Evolutionary conservation across 2,797 vertebrate species (phyloP).

Genomic region (Melanotaenia parkinsoni): DNA sequence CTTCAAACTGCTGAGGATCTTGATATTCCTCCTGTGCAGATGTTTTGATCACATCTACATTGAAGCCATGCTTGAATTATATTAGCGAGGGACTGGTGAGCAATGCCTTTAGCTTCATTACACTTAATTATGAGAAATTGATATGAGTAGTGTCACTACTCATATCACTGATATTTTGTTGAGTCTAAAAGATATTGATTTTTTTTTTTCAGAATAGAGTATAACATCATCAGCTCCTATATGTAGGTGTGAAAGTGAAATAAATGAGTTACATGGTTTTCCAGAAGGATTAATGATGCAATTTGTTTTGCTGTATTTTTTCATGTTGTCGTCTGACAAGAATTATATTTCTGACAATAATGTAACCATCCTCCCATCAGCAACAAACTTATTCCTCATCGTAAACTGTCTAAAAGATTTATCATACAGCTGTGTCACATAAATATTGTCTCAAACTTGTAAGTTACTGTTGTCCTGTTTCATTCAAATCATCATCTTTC

Average conservation of each 20-base stretch:
- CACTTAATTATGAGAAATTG: conserved; percentile 60
- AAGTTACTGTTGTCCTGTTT: conserved; percentile 11
- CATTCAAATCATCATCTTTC: neutral
- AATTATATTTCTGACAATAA: conserved; percentile 19
- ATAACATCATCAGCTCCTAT: conserved; percentile 19
- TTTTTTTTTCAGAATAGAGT: neutral
- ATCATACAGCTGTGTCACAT: neutral
- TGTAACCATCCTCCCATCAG: conserved; percentile 11
- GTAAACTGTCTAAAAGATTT: conserved; percentile 4
- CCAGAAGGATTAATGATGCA: conserved; percentile 21
- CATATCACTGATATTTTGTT: conserved; percentile 15
- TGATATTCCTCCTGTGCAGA: conserved; percentile 49
- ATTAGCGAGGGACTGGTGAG: conserved; percentile 44
- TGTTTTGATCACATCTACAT: conserved; percentile 72
- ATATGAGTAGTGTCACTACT: conserved; percentile 43
- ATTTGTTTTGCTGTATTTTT: conserved; percentile 14
- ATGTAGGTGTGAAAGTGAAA: conserved; percentile 22
- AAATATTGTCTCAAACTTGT: conserved; percentile 13
- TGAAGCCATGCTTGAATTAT: conserved; percentile 63
- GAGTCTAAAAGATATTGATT: conserved; percentile 16
- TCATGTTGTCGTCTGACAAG: conserved; percentile 4
- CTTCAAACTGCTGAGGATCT: conserved; percentile 38
- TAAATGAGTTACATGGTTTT: conserved; percentile 19
- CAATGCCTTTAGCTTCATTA: conserved; percentile 62
- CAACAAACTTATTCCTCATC: conserved; percentile 11